Conservation (phyloP, 1,140 invertebrate species). For the Aplysia californica region DNA sequence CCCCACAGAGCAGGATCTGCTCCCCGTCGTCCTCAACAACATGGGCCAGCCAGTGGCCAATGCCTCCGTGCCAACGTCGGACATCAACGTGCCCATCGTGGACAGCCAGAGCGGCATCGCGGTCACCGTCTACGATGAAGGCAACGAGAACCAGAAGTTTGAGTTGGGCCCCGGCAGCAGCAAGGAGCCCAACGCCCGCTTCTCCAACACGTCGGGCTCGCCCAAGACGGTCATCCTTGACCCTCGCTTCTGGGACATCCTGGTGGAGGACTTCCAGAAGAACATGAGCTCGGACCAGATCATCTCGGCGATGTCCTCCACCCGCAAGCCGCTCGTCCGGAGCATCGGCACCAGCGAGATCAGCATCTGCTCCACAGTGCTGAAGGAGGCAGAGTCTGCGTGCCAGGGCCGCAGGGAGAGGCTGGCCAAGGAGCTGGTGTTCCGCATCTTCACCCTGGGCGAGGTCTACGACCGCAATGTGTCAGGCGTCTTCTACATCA, state of each 20-base stretch:
- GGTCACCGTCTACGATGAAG: conserved; percentile 34
- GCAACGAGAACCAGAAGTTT: conserved; percentile 28
- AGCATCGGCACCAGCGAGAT: conserved; percentile 37
- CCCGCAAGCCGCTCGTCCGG: conserved; percentile 29
- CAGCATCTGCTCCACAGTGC: conserved; percentile 35
- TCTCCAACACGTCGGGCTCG: conserved; percentile 29
- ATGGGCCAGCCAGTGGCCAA: background rate
- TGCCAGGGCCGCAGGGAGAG: conserved; percentile 35
- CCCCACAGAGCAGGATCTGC: conserved; percentile 25
- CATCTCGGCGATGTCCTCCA: conserved; percentile 31
- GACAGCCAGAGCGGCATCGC: conserved; percentile 36
- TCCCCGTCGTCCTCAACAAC: conserved; percentile 9
- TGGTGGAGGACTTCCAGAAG: conserved; percentile 40
- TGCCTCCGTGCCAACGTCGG: background rate
- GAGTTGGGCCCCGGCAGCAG: conserved; percentile 35
- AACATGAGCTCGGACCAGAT: conserved; percentile 39
- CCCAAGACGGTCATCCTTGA: conserved; percentile 38
- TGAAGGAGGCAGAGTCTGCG: conserved; percentile 35
- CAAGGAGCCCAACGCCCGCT: conserved; percentile 31
- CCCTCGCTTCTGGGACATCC: conserved; percentile 37
- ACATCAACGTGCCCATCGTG: conserved; percentile 24
- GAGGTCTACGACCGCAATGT: conserved; percentile 39
- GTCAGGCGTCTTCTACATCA: conserved; percentile 41
- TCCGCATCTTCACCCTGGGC: conserved; percentile 35
- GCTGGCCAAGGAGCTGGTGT: conserved; percentile 36